phyloP scores from a whole-genome alignment of 2,113 vertebrate species.

The Tragelaphus buxtoni region DNA sequence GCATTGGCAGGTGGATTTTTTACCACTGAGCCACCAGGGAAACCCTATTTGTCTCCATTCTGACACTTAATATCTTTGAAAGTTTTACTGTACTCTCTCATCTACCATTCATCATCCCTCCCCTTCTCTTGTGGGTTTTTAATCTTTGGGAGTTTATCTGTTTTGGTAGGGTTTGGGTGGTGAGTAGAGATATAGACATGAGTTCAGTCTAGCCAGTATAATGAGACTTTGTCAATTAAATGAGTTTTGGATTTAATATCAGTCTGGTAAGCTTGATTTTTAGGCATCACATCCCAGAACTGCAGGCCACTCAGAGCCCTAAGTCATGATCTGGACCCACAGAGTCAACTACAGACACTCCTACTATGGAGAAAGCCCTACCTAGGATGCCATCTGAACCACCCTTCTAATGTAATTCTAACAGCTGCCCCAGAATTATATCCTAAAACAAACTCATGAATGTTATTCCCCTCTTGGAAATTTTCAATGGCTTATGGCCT shows the following conservation, averaged over 20 bases:
- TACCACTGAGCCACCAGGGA: not conserved
- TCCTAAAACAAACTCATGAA: not conserved
- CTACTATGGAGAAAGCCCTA: not conserved
- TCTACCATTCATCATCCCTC: not conserved
- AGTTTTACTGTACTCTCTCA: not conserved
- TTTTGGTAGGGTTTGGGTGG: not conserved
- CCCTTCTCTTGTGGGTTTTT: not conserved
- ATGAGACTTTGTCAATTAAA: not conserved
- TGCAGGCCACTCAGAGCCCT: not conserved
- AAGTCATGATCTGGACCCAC: not conserved
- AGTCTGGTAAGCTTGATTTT: not conserved
- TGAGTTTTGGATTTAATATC: not conserved
- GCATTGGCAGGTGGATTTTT: not conserved
- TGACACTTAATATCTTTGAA: not conserved
- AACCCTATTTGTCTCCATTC: not conserved
- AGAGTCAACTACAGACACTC: not conserved
- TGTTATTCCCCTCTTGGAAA: not conserved
- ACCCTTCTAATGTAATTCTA: not conserved
- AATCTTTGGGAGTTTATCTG: not conserved
- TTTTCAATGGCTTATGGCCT: not conserved
- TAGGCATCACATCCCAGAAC: not conserved
- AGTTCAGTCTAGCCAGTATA: not conserved
- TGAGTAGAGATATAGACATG: not conserved
- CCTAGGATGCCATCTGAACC: not conserved
- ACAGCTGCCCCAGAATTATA: not conserved